Evolutionary conservation across 2,113 vertebrate species (phyloP), one percentile per base, ranked within the genome.

Genomic region (Ochotona princeps): DNA sequence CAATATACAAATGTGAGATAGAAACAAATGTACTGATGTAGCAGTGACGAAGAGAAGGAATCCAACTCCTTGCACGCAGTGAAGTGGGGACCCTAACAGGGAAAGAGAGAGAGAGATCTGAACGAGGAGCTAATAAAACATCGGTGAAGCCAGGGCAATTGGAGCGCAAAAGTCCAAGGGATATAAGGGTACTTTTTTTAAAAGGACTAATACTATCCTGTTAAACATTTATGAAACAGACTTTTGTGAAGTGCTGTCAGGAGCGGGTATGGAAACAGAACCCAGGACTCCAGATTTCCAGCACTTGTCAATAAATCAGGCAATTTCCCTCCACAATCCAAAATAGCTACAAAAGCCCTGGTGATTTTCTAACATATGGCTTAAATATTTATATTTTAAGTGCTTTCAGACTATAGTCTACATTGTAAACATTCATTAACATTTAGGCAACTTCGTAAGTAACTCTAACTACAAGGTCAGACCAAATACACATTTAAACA

Each of bases 381-480:
- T 87, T 84, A 82, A 95, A 97, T 93, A 97, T 94, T 97, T 96
- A 91, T 93, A 93, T 93, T 96, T 92, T 94, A 94, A 96, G 92
- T 96, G 95, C 88, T 94, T 95, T 95, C 92, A 91, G 75, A 84
- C 88, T 90, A 90, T 32, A 84, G 66, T 88, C 76, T 70, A 30
- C 30, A 25, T 72, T 79, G 28, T 69, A 88, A 90, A 90, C 82
- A 18, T 85, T 95, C 73, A 88, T 84, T 89, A 97, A 83, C 70
- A 96, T 81, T 82, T 92, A 95, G 87, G 93, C 89, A 78, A 81
- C 91, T 92, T 97, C 89, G 69, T 92, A 86, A 92, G 83, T 47
- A 96, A 93, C 89, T 93, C 54, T 69, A 96, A 76, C 79, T 91
- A 26, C 78, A 96, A 91, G 89, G 94, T 92, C 87, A 96, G 10